Evolutionary conservation across 2,113 vertebrate species (phyloP).

Genomic region (Tyrannus savana): DNA sequence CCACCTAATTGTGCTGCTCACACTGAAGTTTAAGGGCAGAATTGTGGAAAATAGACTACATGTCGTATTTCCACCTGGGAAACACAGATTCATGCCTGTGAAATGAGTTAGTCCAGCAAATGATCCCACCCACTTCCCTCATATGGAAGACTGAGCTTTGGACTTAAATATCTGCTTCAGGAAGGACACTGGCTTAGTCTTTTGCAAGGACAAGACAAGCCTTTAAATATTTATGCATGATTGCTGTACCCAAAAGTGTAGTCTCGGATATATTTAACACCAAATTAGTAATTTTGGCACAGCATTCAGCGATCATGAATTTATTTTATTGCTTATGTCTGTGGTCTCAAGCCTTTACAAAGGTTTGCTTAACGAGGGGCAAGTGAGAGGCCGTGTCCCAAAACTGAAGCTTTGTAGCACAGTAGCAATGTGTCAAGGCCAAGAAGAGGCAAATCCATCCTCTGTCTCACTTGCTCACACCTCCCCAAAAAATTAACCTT

Average conservation of each 20-base stretch:
- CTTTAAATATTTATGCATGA: slow-evolving; percentile 72
- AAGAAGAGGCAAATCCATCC: not conserved
- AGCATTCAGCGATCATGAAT: slow-evolving; percentile 16
- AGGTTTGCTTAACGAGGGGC: slow-evolving; percentile 62
- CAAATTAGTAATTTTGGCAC: slow-evolving; percentile 42
- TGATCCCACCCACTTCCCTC: not conserved
- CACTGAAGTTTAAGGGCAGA: not conserved
- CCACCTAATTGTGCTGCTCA: not conserved
- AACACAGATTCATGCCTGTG: not conserved
- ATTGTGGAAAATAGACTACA: not conserved
- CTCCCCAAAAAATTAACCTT: not conserved
- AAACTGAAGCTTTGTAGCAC: slow-evolving; percentile 3
- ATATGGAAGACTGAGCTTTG: not conserved
- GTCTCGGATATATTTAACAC: not conserved
- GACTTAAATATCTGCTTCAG: not conserved
- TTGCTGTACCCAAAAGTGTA: not conserved
- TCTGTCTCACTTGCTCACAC: slow-evolving; percentile 41
- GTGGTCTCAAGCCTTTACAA: slow-evolving; percentile 67
- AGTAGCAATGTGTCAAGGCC: not conserved
- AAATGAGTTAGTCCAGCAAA: not conserved
- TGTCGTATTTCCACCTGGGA: not conserved
- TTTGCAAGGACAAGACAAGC: slow-evolving; percentile 43
- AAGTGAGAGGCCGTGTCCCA: slow-evolving; percentile 52
- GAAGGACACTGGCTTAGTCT: not conserved
- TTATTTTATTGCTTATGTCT: slow-evolving; percentile 19